Percentiles rank a stretch among this genome's conserved stretches.
Conservation (phyloP, 2,797 vertebrate species). For the Pangasius mekongensis region DNA sequence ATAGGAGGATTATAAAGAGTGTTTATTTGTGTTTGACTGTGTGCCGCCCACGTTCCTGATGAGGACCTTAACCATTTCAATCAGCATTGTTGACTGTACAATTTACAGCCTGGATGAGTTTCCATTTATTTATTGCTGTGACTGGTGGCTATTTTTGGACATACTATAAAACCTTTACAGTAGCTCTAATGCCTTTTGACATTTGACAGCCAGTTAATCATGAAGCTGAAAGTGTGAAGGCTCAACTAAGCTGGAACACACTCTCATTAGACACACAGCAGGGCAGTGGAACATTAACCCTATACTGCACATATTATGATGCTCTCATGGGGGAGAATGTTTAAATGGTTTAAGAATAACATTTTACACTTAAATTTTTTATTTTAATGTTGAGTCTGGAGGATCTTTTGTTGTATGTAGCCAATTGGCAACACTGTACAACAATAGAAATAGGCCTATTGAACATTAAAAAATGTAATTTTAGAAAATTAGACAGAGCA, state of each 20-base stretch:
- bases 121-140: background rate
- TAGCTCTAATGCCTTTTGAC: conserved; percentile 25
- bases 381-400: background rate
- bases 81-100: conserved; percentile 20
- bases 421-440: too few relatives aligned
- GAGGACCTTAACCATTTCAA: conserved; percentile 6
- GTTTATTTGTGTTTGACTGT: background rate
- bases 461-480: background rate
- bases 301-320: background rate
- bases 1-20: background rate
- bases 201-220: conserved; percentile 42
- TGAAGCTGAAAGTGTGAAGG: conserved; percentile 20
- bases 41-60: background rate
- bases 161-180: conserved; percentile 14
- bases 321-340: background rate
- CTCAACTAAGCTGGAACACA: conserved; percentile 20
- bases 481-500: background rate
- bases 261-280: conserved; percentile 40
- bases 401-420: background rate
- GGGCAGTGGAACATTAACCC: conserved; percentile 58
- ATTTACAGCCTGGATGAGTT: conserved; percentile 30
- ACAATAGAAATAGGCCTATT: background rate
- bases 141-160: conserved; percentile 11
- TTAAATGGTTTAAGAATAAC: background rate
- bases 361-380: too few relatives aligned